These are phyloP conservation scores for Meganola albula DNA, from an alignment of 2,888 invertebrate species.

Conservation along the genomic window DNA sequence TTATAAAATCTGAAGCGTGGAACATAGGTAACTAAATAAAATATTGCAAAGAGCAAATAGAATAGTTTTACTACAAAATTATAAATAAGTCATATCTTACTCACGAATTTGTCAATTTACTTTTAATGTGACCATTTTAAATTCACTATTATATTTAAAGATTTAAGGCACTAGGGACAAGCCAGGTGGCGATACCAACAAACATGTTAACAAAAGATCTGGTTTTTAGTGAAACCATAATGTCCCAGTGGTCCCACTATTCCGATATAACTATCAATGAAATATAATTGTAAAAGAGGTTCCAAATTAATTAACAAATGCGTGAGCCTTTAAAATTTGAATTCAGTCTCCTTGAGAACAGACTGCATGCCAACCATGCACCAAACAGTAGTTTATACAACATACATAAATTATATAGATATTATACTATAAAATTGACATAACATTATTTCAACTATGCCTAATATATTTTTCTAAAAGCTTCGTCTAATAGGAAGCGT, in stretches of 20 bases:
- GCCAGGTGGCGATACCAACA: background rate
- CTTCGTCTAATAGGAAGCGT: too few relatives aligned
- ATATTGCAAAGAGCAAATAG: slow-evolving; percentile 25
- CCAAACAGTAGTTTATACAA: slow-evolving; percentile 23
- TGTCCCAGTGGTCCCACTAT: too few relatives aligned
- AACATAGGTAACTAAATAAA: slow-evolving; percentile 20
- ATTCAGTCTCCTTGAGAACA: slow-evolving; percentile 35
- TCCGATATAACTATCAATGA: too few relatives aligned
- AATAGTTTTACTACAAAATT: slow-evolving; percentile 23
- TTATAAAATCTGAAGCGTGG: slow-evolving; percentile 20
- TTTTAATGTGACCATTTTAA: too few relatives aligned
- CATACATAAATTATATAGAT: slow-evolving; percentile 27
- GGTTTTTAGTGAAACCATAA: background rate
- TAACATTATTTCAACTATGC: background rate
- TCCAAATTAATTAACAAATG: slow-evolving; percentile 11
- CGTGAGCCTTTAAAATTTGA: slow-evolving; percentile 22
- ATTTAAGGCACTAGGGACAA: background rate
- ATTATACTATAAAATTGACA: slow-evolving; percentile 23
- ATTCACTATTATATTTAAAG: background rate
- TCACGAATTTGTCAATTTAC: slow-evolving; percentile 17
- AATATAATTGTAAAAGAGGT: too few relatives aligned
- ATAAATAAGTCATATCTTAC: too few relatives aligned
- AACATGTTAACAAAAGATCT: too few relatives aligned
- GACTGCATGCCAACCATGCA: slow-evolving; percentile 29
- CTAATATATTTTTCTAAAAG: too few relatives aligned